A percentile compares a stretch with the other conserved stretches of the same genome.
Conservation (phyloP, 2,113 vertebrate species). For the Genyomyrus donnyi region DNA sequence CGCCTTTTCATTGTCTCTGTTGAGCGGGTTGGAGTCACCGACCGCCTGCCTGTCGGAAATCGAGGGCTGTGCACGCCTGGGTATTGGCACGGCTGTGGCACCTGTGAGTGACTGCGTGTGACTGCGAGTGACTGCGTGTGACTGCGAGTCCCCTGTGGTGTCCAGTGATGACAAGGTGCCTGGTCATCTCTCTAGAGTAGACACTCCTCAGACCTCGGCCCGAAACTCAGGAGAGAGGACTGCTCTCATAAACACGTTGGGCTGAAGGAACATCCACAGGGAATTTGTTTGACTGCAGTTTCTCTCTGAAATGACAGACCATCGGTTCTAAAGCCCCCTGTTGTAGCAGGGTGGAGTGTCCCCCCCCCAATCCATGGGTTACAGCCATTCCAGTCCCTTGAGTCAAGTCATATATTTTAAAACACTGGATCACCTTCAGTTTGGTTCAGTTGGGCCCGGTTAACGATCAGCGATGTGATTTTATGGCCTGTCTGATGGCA, state of each 20-base stretch:
- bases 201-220: background rate
- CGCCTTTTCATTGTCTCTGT: background rate
- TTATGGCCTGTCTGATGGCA: background rate
- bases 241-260: background rate
- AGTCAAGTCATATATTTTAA: background rate
- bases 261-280: background rate
- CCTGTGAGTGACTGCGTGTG: background rate
- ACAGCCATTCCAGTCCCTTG: background rate
- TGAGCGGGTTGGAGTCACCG: background rate
- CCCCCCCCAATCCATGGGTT: background rate
- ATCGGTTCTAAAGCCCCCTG: background rate
- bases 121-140: no score
- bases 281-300: background rate
- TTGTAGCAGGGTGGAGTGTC: background rate
- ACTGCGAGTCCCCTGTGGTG: background rate
- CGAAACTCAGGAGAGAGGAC: background rate
- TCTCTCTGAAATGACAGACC: background rate
- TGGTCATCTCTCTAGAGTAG: background rate
- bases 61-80: background rate
- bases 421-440: background rate
- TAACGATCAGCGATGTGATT: background rate
- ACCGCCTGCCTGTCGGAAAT: background rate
- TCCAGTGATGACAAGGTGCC: background rate
- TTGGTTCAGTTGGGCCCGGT: background rate
- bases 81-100: background rate